Evolutionary conservation across 2,797 vertebrate species (phyloP), one percentile per base, ranked within the genome.

Genomic region (Poecilia velifera): DNA sequence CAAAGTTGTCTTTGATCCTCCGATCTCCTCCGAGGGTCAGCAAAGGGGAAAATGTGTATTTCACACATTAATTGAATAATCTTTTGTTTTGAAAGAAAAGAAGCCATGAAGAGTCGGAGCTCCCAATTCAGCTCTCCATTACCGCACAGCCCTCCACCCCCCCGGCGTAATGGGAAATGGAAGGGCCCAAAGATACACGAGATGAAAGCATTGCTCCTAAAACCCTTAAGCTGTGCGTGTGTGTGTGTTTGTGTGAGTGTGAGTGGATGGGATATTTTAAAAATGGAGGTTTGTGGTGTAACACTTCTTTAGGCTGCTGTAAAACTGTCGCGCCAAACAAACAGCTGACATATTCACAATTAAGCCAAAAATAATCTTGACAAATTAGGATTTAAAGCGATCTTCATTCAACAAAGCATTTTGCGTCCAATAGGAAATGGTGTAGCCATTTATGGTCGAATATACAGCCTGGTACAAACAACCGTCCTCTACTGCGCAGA

Each of bases 1-100:
- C 76, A 81, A 87, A 79, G 80, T 78, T 74, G 86, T 62, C 86
- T 93, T 94, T 92, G 88, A 94, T 94, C 91, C 20, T 89, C 79
- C 71, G 0, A 59, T 79, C 71, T 75, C 84, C 84, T 88, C 85
- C 87, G 64, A 76, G 85, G 92, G 92, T 94, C 94, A 94, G 88
- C 86, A 86, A 86, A 89, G 82, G 92, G 87, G 85, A 89, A 93
- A 87, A 90, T 86, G 82, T 92, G 88, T 90, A 84, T 93, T 91
- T 85, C 91, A 90, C 91, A 92, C 82, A 85, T 92, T 95, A 95
- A 95, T 95, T 94, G 88, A 95, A 95, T 96, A 94, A 96, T 93
- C 92, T 93, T 91, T 93, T 94, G 93, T 95, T 96, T 94, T 93
- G 88, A 93, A 94, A 95, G 91, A 89, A 92, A 94, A 92, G 92